phyloP scores from a whole-genome alignment of 1,140 invertebrate genomes.

The Cydia pomonella region DNA sequence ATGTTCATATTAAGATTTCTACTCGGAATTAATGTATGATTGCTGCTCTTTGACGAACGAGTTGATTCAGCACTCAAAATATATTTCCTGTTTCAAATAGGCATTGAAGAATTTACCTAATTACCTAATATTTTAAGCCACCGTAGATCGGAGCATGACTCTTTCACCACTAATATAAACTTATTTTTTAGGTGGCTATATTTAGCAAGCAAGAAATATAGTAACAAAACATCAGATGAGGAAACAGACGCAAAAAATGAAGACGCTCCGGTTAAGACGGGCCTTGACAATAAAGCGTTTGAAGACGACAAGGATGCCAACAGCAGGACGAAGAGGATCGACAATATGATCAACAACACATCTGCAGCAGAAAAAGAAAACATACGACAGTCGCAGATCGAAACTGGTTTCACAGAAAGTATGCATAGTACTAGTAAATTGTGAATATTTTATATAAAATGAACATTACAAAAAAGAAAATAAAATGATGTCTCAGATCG shows the following conservation, averaged over 20 bases:
- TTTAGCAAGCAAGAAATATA: conserved; percentile 70
- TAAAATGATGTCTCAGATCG: not conserved
- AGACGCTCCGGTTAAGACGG: conserved; percentile 41
- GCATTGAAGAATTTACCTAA: not conserved
- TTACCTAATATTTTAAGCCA: too few relatives aligned
- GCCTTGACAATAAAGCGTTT: conserved; percentile 69
- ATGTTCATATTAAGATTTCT: too few relatives aligned
- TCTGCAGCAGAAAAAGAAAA: conserved; percentile 40
- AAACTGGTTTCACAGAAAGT: conserved; percentile 73
- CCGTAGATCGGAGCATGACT: not conserved
- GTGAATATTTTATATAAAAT: not conserved
- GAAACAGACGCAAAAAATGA: conserved; percentile 41
- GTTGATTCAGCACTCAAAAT: too few relatives aligned
- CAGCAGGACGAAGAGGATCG: conserved; percentile 39
- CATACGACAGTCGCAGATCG: conserved; percentile 63
- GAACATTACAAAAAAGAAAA: not conserved
- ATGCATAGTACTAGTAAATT: conserved; percentile 71
- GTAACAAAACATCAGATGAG: conserved; percentile 42
- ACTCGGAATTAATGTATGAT: too few relatives aligned
- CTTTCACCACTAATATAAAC: too few relatives aligned
- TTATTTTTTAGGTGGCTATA: conserved; percentile 67
- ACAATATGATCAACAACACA: conserved; percentile 28
- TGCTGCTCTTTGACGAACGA: too few relatives aligned
- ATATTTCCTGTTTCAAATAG: too few relatives aligned
- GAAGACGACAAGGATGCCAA: conserved; percentile 54